These are phyloP conservation scores for Drosophila bipectinata DNA, from an alignment of 1,140 invertebrate genomes.

Conservation along the genomic window DNA sequence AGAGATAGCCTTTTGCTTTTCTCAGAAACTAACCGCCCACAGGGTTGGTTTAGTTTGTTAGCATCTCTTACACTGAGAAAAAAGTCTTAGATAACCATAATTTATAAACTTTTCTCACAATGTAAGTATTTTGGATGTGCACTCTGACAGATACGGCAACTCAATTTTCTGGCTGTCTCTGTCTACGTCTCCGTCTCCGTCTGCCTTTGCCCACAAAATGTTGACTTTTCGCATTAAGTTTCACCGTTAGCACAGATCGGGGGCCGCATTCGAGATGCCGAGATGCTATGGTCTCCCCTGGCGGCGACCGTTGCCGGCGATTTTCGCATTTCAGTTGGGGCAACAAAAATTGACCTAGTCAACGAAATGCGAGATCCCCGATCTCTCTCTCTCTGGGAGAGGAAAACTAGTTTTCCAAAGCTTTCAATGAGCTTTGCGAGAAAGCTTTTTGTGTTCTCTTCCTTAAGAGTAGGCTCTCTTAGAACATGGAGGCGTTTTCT, in stretches of 20 bases:
- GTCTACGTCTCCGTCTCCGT: slow-evolving; percentile 1
- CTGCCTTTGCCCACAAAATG: slow-evolving; percentile 33
- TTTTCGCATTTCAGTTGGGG: slow-evolving; percentile 28
- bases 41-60: slow-evolving; percentile 6
- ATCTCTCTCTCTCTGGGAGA: slow-evolving; percentile 11
- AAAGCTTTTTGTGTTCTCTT: slow-evolving; percentile 19
- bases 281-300: slow-evolving; percentile 11
- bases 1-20: slow-evolving; percentile 11
- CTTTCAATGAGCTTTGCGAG: not conserved
- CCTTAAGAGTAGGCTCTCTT: slow-evolving; percentile 13
- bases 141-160: slow-evolving; percentile 3
- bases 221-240: slow-evolving; percentile 61
- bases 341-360: slow-evolving; percentile 71
- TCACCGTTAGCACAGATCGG: slow-evolving; percentile 62
- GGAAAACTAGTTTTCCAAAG: slow-evolving; percentile 18
- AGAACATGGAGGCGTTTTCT: not conserved
- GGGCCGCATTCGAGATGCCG: slow-evolving; percentile 18
- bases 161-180: slow-evolving; percentile 49
- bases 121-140: not conserved
- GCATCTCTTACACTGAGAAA: not conserved
- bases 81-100: too few species aligned
- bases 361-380: slow-evolving; percentile 53
- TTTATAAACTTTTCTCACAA: not conserved
- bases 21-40: slow-evolving; percentile 14
- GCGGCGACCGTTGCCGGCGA: slow-evolving; percentile 14